phyloP scores from a whole-genome alignment of 2,797 vertebrate genomes.

The Poecilia velifera region DNA sequence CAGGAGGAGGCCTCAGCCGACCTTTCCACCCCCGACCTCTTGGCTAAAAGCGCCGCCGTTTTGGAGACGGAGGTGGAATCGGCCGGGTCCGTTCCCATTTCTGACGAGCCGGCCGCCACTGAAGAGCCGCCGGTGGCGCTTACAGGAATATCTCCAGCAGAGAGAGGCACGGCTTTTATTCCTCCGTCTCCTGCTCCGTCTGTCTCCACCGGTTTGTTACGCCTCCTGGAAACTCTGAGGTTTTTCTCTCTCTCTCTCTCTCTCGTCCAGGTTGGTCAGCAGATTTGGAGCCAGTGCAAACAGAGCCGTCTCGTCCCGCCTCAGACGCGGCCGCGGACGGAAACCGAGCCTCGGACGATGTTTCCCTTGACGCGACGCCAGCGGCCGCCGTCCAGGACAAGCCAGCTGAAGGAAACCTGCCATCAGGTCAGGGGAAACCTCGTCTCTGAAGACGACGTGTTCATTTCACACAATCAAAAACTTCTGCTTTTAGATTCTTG shows the following conservation, averaged over 20 bases:
- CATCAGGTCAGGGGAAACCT: no score
- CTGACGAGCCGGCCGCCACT: slow-evolving; percentile 38
- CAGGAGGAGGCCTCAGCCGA: slow-evolving; percentile 47
- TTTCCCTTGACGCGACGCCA: slow-evolving; percentile 4
- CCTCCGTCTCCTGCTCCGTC: slow-evolving; percentile 9
- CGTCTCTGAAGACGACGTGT: neutral
- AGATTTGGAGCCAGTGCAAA: slow-evolving; percentile 28
- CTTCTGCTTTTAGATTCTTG: neutral
- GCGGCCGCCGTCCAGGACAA: slow-evolving; percentile 7
- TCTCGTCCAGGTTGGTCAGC: slow-evolving; percentile 28
- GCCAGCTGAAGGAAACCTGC: neutral
- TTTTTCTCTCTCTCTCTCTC: slow-evolving; percentile 1
- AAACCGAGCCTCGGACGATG: slow-evolving; percentile 24
- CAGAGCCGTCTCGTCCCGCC: slow-evolving; percentile 13
- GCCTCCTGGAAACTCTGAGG: neutral
- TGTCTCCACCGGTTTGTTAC: slow-evolving; percentile 17
- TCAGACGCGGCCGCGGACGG: slow-evolving; percentile 32
- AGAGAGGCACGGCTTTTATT: slow-evolving; percentile 40
- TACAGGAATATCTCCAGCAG: slow-evolving; percentile 37
- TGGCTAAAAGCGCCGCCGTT: slow-evolving; percentile 12
- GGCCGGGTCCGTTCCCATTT: slow-evolving; percentile 23
- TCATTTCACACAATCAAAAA: neutral
- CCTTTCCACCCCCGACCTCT: slow-evolving; percentile 4
- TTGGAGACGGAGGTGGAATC: slow-evolving; percentile 43
- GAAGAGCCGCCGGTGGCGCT: slow-evolving; percentile 42